Base-by-base conservation (phyloP, 2,797 vertebrate genomes). In the Falco peregrinus region DNA sequence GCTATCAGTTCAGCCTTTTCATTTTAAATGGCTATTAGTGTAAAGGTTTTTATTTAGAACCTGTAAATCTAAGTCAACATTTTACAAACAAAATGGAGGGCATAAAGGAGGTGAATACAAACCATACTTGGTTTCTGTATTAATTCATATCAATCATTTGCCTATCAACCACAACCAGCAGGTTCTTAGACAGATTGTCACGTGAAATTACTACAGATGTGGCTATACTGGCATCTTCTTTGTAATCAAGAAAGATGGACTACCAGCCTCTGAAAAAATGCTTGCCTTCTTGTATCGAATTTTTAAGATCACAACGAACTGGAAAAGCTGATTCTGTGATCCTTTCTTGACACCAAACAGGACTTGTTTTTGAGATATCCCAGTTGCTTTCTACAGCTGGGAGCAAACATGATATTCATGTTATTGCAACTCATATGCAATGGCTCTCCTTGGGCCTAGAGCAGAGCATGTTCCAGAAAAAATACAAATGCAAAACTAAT, bases 131-230 rank as follows among this genome's bases (percentile, higher is more conserved):
- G 9, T 31, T 75, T 68, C 45, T 39, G 8, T 45, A 14, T 43
- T 60, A 41, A 35, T 54, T 54, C 16, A 53, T 63, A 85, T 9
- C 11, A 51, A 31, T 11, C 31, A 6, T 22, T 20, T 48, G 8
- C 17, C n/a, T 69, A 41, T 16, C 1, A 0, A 0, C 9, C 29
- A 56, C 10, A 65, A 11, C 1, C 37, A 78, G 21, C 13, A 74
- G 64, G 41, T 51, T 80, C 64, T 87, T 37, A 60, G 43, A 31
- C 5, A 37, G 54, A 3, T 1, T 65, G 45, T 26, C 37, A 8
- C 4, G 11, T 29, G 57, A 17, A 68, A 37, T 31, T 18, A 54
- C 35, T 26, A 43, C 10, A 20, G 8, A 7, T 7, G 45, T 16
- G 33, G 10, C 54, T 48, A 17, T 33, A 0, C 14, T 17, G 60